Conservation (phyloP, 2,888 invertebrate species). For the Didymodactylos carnosus region DNA sequence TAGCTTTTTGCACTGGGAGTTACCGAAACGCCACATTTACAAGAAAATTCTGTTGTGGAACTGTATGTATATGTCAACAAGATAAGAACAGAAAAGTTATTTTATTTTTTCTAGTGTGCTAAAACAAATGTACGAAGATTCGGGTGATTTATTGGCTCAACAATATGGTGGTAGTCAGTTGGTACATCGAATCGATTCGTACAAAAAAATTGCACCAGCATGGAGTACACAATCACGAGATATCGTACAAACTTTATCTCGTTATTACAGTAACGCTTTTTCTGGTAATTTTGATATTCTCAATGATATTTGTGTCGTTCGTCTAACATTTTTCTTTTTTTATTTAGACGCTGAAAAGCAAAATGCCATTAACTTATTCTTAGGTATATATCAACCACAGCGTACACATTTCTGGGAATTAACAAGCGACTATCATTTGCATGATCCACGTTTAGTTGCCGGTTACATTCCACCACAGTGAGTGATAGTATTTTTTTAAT, state of each 20-base stretch:
- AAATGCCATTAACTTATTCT: constrained; percentile 12
- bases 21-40: constrained; percentile 50
- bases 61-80: neutral
- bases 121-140: constrained; percentile 66
- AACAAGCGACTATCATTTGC: constrained; percentile 4
- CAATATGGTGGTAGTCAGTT: constrained; percentile 96
- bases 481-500: neutral
- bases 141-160: constrained; percentile 81
- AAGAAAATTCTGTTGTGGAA: constrained; percentile 13
- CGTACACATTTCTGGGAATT: constrained; percentile 8
- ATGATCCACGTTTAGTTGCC: neutral
- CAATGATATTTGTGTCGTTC: too few relatives aligned
- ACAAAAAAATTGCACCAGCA: constrained; percentile 56
- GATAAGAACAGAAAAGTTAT: neutral
- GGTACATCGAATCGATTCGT: constrained; percentile 65
- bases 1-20: constrained; percentile 73
- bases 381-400: constrained; percentile 4
- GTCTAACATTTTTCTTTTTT: neutral
- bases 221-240: constrained; percentile 81
- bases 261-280: constrained; percentile 92
- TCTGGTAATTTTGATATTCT: constrained; percentile 35
- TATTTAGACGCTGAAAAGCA: constrained; percentile 10
- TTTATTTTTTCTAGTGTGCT: neutral
- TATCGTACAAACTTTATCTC: constrained; percentile 86
- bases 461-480: neutral